Conservation (phyloP, 2,797 vertebrate species). For the Pipistrellus nathusii region DNA sequence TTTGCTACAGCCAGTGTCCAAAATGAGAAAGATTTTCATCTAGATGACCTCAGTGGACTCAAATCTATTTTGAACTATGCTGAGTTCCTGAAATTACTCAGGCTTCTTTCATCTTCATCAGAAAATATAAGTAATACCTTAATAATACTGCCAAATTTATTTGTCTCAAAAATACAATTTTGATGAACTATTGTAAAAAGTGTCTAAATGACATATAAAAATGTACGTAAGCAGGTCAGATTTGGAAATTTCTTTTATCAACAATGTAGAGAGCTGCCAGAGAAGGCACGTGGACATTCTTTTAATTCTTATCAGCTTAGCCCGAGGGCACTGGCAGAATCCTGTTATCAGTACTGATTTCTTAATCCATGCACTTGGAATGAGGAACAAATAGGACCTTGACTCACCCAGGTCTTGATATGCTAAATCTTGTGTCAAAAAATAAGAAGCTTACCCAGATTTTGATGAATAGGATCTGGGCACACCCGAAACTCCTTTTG, state of each 20-base stretch:
- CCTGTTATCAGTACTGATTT: too few relatives aligned
- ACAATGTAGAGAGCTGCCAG: too few relatives aligned
- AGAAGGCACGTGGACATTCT: too few relatives aligned
- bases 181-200: slow-evolving; percentile 53
- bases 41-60: background rate
- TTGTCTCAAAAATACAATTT: slow-evolving; percentile 40
- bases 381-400: too few relatives aligned
- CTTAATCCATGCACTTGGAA: too few relatives aligned
- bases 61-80: slow-evolving; percentile 15
- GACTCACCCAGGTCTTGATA: too few relatives aligned
- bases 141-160: slow-evolving; percentile 37
- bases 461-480: too few relatives aligned
- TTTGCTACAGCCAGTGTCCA: background rate
- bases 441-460: too few relatives aligned
- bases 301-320: too few relatives aligned
- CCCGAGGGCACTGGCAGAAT: too few relatives aligned
- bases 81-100: slow-evolving; percentile 34
- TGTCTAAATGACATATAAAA: slow-evolving; percentile 52
- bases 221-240: slow-evolving; percentile 15
- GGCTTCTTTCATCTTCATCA: slow-evolving; percentile 32
- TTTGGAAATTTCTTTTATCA: slow-evolving; percentile 37
- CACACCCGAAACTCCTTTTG: too few relatives aligned
- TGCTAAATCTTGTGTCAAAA: too few relatives aligned
- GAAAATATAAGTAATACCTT: slow-evolving; percentile 32
- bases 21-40: slow-evolving; percentile 24